Evolutionary conservation across 1,140 invertebrate genomes (phyloP), one percentile per base, ranked within the genome.

Genomic region (Neodiprion fabricii): DNA sequence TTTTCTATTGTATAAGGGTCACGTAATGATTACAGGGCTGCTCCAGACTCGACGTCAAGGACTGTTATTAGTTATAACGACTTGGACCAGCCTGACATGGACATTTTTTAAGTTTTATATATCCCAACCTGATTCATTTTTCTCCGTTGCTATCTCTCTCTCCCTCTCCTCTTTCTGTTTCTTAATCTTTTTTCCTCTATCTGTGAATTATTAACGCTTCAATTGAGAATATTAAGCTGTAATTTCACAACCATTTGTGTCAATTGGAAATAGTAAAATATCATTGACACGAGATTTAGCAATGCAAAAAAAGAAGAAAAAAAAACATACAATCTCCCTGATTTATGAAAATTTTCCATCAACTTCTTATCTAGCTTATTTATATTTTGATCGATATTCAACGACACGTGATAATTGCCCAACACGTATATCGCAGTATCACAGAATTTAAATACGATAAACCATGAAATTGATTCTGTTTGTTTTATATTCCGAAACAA

Each of bases 1-100:
- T 40, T 40, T 40, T 40, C 28, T 40, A 71, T 72, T 78, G 65
- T 81, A 78, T 82, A 76, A 79, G 68, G 78, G 76, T 61, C 11
- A 78, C 79, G 79, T 78, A 79, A 82, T 83, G 74, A 85, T 91
- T 91, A 79, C 91, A 92, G 91, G 89, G 89, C 89, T 84, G 89
- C 85, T 77, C 82, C 90, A 82, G 90, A 91, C 83, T 89, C 91
- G 83, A 87, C 89, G 72, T 90, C 91, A 77, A 91, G 95, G 84
- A 90, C 92, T 85, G 90, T 95, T 82, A 90, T 96, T 89, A 93
- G 91, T 85, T 96, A 96, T 91, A 92, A 93, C 90, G 95, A 96
- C 90, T 91, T 96, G 89, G 95, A 96, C 90, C 93, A 94, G 81
- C 93, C 93, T 84, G 94, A 95, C 85, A 90, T 90, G 82, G 94